Evolutionary conservation across 2,888 invertebrate species (phyloP), one percentile per base, ranked within the genome.

Genomic region (Mayetiola destructor): DNA sequence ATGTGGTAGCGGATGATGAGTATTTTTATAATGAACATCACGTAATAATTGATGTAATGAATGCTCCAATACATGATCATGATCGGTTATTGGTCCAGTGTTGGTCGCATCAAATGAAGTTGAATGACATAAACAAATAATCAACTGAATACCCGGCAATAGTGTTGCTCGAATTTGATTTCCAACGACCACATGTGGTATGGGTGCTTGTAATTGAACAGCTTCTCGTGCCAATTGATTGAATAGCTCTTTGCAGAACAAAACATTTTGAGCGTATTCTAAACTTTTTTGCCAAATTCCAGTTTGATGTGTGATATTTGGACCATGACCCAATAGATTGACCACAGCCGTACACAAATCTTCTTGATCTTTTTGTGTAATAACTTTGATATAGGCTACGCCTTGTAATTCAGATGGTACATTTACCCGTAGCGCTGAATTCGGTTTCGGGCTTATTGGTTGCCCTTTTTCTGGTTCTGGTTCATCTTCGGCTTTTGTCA

Each of bases 141-240:
- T 84, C 20, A 96, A 73, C 67, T 95, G 93, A 60, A 95, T 90
- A 39, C 93, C 94, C 10, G 95, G 94, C 62, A 95, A 78, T 6
- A 92, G 88, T 21, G 94, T 93, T 3, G 93, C 92, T 76, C 94
- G 89, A 61, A 96, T 95, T 73, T 95, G 93, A 73, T 95, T 95
- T 53, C 94, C 94, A 39, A 95, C 92, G 8, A 96, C 95, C 80
- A 96, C 88, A 66, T 95, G 95, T 0, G 95, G 95, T 67, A 95
- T 92, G 0, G 89, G 86, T 0, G 92, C 88, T 66, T 92, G 89
- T 3, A 93, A 73, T 67, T 93, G 92, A 5, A 95, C 93, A 0
- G 96, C 95, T 70, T 96, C 96, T 56, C 92, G 84, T 0, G 95
- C 95, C 57, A 96, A 73, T 65, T 95, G 88, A 61, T 91, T 88